Evolutionary conservation across 2,888 invertebrate species (phyloP).

Genomic region (Cynaeus angustus): DNA sequence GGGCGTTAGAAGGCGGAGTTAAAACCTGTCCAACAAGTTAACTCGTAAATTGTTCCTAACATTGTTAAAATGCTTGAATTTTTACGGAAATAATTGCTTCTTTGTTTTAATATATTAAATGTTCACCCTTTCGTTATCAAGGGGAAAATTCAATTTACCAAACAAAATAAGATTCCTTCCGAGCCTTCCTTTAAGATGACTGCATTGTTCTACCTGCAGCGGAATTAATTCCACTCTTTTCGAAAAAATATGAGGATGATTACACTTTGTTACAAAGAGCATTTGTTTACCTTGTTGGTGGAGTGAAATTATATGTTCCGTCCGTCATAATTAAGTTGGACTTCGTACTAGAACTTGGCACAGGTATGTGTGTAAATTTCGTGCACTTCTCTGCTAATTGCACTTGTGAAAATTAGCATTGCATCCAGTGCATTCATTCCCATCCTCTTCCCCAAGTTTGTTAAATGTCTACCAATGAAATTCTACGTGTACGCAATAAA

Average conservation of each 20-base stretch:
- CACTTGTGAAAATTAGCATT: background rate
- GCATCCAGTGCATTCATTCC: conserved; percentile 10
- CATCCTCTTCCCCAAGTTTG: conserved; percentile 30
- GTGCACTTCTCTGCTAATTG: background rate
- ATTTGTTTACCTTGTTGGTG: too few relatives aligned
- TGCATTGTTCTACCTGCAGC: background rate
- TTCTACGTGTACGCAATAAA: conserved; percentile 52
- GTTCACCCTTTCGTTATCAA: conserved; percentile 37
- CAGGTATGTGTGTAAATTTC: conserved; percentile 6
- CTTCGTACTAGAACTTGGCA: background rate
- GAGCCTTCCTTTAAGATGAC: conserved; percentile 31
- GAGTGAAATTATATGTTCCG: too few relatives aligned
- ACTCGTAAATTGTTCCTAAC: conserved; percentile 26
- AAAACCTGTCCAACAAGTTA: conserved; percentile 27
- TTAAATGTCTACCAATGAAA: conserved; percentile 47
- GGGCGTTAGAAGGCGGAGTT: conserved; percentile 21
- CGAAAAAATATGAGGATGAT: background rate
- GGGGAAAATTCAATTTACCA: conserved; percentile 49
- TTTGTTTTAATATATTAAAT: conserved; percentile 46
- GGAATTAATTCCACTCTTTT: background rate
- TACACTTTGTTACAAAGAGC: too few relatives aligned
- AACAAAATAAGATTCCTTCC: conserved; percentile 49
- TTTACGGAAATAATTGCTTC: conserved; percentile 43
- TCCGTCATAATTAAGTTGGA: background rate
- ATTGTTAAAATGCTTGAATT: conserved; percentile 41